Evolutionary conservation across 2,888 invertebrate genomes (phyloP), one percentile per base, ranked within the genome.

Genomic region (Drosophila neotestacea): DNA sequence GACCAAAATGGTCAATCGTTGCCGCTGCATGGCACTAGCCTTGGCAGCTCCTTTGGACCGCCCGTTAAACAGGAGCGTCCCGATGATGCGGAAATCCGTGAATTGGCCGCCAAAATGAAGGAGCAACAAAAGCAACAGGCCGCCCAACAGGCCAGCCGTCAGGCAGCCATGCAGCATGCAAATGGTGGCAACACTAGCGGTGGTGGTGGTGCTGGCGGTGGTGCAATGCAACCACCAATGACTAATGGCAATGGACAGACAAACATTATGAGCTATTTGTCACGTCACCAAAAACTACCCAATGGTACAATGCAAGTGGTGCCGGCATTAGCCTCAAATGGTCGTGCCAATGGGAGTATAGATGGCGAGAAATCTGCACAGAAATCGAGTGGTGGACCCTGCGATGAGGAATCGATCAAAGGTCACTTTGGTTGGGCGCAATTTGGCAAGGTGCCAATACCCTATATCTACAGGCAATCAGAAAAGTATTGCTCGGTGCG

Each of bases 401-500:
- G 92, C 6, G 96, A 96, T 90, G 96, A 96, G 85, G 95, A 96
- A 76, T 96, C 96, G 67, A 95, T 95, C 91, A 95, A 95, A 85
- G 96, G 96, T 42, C 95, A 96, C 88, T 98, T 98, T 92, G 98
- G 98, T 58, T 98, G 98, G 98, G 96, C 96, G 69, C 95, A 95
- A 84, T 95, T 98, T 54, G 97, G 97, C 71, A 96, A 96, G 89
- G 95, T 95, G 82, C 95, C 96, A 92, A 96, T 98, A 90, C 98
- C 98, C 1, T 98, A 96, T 92, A 96, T 98, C 77, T 95, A 96
- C 90, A 94, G 98, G 22, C 95, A 95, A 56, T 94, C 95, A 16
- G 97, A 97, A 91, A 96, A 96, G 91, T 98, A 97, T 92, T 97
- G 97, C 91, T 96, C 98, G n/a, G 98, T 98, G 56, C 94, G 98